phyloP scores from a whole-genome alignment of 2,888 invertebrate species.

The Scaptomyza tumidula region DNA sequence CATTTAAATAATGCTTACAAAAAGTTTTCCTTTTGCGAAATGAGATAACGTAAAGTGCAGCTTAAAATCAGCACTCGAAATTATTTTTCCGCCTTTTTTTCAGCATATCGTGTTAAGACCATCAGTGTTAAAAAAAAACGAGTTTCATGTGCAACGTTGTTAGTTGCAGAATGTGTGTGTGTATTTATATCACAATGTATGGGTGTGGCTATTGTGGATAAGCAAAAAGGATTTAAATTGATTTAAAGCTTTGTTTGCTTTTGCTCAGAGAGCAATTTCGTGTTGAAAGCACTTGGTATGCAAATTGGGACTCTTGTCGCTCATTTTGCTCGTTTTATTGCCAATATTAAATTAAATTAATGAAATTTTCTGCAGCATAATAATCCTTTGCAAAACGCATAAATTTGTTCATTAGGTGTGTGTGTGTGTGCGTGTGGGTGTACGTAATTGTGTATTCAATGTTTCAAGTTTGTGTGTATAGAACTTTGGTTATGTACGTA shows the following conservation, averaged over 20 bases:
- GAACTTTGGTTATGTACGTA: slow-evolving; percentile 33
- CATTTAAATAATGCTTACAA: slow-evolving; percentile 11
- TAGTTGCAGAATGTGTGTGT: not conserved
- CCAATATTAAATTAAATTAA: slow-evolving; percentile 79
- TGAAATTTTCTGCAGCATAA: slow-evolving; percentile 81
- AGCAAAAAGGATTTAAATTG: slow-evolving; percentile 57
- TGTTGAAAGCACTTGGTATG: slow-evolving; percentile 56
- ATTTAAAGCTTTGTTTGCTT: slow-evolving; percentile 55
- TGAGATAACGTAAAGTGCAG: slow-evolving; percentile 47
- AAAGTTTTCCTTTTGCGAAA: slow-evolving; percentile 59
- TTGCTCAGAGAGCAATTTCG: slow-evolving; percentile 18
- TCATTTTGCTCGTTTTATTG: slow-evolving; percentile 69
- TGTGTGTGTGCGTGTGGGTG: slow-evolving; percentile 17
- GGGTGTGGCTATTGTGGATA: slow-evolving; percentile 54
- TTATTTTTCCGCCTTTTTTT: not conserved
- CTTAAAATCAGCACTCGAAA: slow-evolving; percentile 59
- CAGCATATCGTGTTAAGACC: not conserved
- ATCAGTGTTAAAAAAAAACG: slow-evolving; percentile 54
- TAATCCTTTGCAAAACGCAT: slow-evolving; percentile 79
- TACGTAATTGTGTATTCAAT: slow-evolving; percentile 10
- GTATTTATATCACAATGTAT: slow-evolving; percentile 10
- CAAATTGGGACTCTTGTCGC: slow-evolving; percentile 55
- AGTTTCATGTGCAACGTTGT: slow-evolving; percentile 9
- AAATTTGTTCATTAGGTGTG: slow-evolving; percentile 77
- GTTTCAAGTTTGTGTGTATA: slow-evolving; percentile 7